phyloP scores from a whole-genome alignment of 2,888 invertebrate genomes.

The Azorinus chamasolen region DNA sequence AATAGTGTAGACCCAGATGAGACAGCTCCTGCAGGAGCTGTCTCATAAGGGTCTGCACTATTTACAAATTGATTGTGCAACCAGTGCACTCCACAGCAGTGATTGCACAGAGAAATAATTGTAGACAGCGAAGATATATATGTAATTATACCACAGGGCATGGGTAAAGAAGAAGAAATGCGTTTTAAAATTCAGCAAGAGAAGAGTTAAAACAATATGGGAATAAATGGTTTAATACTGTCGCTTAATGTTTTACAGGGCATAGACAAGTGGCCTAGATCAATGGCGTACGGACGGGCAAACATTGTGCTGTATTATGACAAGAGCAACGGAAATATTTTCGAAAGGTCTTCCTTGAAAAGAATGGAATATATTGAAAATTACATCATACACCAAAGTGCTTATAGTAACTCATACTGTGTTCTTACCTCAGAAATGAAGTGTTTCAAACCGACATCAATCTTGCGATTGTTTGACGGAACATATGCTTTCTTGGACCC shows the following conservation, averaged over 20 bases:
- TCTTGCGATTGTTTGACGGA: constrained; percentile 76
- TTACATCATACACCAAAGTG: constrained; percentile 42
- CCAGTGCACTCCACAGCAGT: too few species aligned
- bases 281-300: constrained; percentile 51
- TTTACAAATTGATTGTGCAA: too few species aligned
- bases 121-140: too few species aligned
- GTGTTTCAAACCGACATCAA: constrained; percentile 53
- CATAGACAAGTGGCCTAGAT: constrained; percentile 56
- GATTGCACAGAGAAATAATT: too few species aligned
- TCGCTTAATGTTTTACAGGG: constrained; percentile 41
- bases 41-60: too few species aligned
- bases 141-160: too few species aligned
- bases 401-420: constrained; percentile 55
- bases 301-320: constrained; percentile 70
- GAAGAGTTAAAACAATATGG: too few species aligned
- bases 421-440: constrained; percentile 30
- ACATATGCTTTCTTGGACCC: constrained; percentile 64
- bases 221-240: too few species aligned
- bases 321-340: constrained; percentile 71
- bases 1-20: too few species aligned
- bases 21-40: too few species aligned
- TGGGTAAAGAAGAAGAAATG: too few species aligned
- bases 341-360: constrained; percentile 70
- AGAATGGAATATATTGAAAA: constrained; percentile 71
- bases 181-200: too few species aligned